Evolutionary conservation across 2,888 invertebrate genomes (phyloP), one percentile per base, ranked within the genome.

Genomic region (Dryomyza anilis): DNA sequence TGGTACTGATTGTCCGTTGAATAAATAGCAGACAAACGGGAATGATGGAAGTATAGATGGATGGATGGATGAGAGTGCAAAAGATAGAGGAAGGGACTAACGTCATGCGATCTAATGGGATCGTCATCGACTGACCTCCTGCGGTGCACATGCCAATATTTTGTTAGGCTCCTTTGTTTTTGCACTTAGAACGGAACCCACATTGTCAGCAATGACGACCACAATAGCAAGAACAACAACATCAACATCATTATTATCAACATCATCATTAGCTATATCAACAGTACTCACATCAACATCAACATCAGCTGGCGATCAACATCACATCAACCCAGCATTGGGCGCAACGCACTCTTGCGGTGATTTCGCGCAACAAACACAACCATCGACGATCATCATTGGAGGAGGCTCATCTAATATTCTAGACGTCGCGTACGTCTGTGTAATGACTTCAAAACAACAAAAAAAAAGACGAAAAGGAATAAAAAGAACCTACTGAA

Each of bases 401-500:
- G 29, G 48, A 21, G 36, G 55, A 39, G n/a, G 48, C 55, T 60
- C 59, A 65, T 60, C 62, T 52, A 65, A 60, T 63, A 65, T 63
- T 60, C 52, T 62, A 59, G 48, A 46, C 59, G 25, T 45, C 58
- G 30, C 57, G 57, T 63, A 58, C 55, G 45, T 43, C 55, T 56
- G 60, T 46, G 33, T 60, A 48, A 48, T 46, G 46, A 50, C 39
- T 50, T 25, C 27, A 53, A 50, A 33, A 25, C 45, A 39, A 45
- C 48, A 43, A 61, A 60, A 65, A 50, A 36, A 57, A 55, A 29
- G 30, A 55, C 45, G 25, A 58, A 36, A 39, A 56, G 59, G 70
- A n/a, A n/a, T n/a, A n/a, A n/a, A n/a, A n/a, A 33, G 27, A 55
- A 21, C 16, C 36, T 23, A 62, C 39, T 56, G 25, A 16, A 60